These are phyloP conservation scores for Phoeniculus purpureus DNA, from an alignment of 2,797 vertebrate species.

Conservation along the genomic window DNA sequence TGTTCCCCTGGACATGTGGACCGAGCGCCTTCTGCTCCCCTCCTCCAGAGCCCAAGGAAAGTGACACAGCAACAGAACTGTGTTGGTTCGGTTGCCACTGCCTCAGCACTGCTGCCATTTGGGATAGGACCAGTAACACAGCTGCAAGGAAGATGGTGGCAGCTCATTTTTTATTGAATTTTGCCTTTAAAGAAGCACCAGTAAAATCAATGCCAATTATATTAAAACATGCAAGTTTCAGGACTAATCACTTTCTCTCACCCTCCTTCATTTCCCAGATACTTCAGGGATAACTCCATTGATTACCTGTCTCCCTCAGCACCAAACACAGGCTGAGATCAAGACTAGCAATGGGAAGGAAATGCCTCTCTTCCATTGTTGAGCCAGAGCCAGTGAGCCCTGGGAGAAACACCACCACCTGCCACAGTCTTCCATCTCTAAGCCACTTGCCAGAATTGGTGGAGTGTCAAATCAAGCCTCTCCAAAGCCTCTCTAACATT, in stretches of 20 bases:
- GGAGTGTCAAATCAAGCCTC: neutral
- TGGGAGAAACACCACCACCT: rapidly evolving
- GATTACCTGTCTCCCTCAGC: neutral
- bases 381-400: neutral
- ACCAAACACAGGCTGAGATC: neutral
- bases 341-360: neutral
- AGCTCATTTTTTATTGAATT: neutral
- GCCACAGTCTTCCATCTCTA: neutral
- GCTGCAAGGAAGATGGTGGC: neutral
- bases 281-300: neutral
- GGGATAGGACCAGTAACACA: neutral
- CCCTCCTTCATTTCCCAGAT: neutral
- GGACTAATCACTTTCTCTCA: slow-evolving; percentile 1
- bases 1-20: rapidly evolving
- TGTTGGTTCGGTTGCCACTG: neutral
- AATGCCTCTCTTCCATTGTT: neutral
- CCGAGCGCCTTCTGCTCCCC: rapidly evolving
- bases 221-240: slow-evolving; percentile 11
- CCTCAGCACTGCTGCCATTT: neutral
- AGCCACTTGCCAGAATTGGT: neutral
- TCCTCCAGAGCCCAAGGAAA: neutral
- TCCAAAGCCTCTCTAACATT: neutral
- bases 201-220: slow-evolving; percentile 25
- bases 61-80: neutral
- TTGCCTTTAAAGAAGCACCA: neutral